Conservation (phyloP, 1,140 invertebrate species). For the Cryptotermes secundus region DNA sequence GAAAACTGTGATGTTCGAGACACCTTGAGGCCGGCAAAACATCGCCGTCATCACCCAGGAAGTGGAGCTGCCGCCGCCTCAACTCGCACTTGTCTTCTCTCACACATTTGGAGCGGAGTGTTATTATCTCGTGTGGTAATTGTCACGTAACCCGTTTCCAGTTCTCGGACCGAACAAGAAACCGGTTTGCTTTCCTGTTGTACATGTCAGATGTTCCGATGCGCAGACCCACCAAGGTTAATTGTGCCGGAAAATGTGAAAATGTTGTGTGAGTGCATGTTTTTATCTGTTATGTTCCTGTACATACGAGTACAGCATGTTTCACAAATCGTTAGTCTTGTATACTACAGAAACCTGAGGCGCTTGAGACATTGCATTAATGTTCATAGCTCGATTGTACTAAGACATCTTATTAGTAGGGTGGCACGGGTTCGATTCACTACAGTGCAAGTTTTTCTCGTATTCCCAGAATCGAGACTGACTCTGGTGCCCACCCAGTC, state of each 20-base stretch:
- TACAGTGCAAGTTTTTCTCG: too few relatives aligned
- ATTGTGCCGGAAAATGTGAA: slow-evolving; percentile 12
- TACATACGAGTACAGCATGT: not conserved
- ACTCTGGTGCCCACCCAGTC: too few relatives aligned
- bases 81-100: not conserved
- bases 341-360: too few relatives aligned
- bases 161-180: not conserved
- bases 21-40: not conserved
- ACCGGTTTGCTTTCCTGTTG: slow-evolving; percentile 17
- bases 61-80: not conserved
- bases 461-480: too few relatives aligned
- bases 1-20: not conserved
- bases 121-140: not conserved
- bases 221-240: not conserved
- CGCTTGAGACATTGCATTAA: too few relatives aligned
- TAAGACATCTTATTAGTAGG: too few relatives aligned
- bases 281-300: not conserved
- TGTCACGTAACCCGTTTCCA: not conserved
- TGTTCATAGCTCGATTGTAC: too few relatives aligned
- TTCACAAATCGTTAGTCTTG: not conserved
- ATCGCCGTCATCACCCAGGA: not conserved
- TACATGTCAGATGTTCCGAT: not conserved
- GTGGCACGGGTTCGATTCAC: too few relatives aligned
- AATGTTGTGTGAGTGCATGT: not conserved
- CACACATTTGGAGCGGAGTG: not conserved